Percentiles rank a stretch among this genome's conserved stretches.
These are phyloP conservation scores for Arctocebus calabarensis DNA, from an alignment of 2,797 vertebrate species.

Conservation along the genomic window DNA sequence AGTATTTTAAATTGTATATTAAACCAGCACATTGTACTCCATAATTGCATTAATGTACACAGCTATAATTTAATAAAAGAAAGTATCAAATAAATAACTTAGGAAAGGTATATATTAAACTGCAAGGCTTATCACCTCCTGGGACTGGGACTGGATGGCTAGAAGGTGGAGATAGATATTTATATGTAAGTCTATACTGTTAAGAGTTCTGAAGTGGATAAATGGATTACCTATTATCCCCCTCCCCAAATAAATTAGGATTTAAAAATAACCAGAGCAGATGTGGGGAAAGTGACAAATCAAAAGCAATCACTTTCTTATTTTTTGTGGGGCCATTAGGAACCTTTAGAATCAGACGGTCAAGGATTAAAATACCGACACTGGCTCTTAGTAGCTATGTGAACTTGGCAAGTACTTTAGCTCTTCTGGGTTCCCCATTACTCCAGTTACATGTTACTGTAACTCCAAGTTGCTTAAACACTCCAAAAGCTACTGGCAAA, in stretches of 20 bases:
- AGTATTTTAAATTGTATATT: no score
- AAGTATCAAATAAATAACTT: neutral
- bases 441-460: fast-evolving
- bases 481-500: fast-evolving
- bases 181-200: fast-evolving
- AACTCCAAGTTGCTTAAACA: no score
- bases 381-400: neutral
- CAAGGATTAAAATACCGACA: fast-evolving
- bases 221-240: neutral
- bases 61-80: no score
- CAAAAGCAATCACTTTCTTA: no score
- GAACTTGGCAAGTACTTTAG: neutral
- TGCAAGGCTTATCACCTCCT: fast-evolving
- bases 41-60: no score
- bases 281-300: neutral
- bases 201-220: neutral
- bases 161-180: no score
- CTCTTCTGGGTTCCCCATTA: neutral
- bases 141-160: neutral
- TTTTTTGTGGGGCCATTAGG: neutral
- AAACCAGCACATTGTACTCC: no score
- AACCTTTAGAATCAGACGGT: no score
- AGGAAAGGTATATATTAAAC: neutral
- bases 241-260: neutral
- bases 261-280: neutral